Evolutionary conservation across 2,888 invertebrate genomes (phyloP), one percentile per base, ranked within the genome.

Genomic region (Dryomyza anilis): DNA sequence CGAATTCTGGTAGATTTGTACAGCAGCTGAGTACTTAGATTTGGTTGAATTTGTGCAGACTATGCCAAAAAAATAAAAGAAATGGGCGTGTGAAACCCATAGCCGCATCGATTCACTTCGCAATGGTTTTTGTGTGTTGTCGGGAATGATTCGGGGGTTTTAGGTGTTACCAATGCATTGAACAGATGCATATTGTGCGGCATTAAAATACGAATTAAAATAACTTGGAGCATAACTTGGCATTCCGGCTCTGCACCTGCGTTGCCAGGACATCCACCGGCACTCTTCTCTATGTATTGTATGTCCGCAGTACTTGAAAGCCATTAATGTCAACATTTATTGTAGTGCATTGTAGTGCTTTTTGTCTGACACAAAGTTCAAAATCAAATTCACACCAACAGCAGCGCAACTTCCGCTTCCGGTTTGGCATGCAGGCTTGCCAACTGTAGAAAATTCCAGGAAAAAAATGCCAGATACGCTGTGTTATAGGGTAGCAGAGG

Each of bases 351-450:
- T 25, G 50, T 52, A 16, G 8, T 55, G 33, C 33, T 39, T 23
- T 39, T n/a, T n/a, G n/a, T n/a, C n/a, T n/a, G n/a, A n/a, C n/a
- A 58, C 58, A 58, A 58, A 46, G 46, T 58, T 43, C 43, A 21
- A 27, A 46, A 58, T 58, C 45, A 58, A 58, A 58, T 57, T 57
- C 57, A 57, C 57, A 43, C 39, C 27, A 43, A 57, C 57, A 25
- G 29, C 33, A 50, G 39, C 33, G 55, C 33, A 55, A 19, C 63
- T 59, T 30, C 62, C 14, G 33, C 48, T 63, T 46, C 61, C 62
- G 57, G 19, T 45, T 45, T 55, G 25, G 52, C 33, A 43, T 43
- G 57, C 62, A 19, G n/a, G 3, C 14, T 36, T 55, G 55, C 55
- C 55, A 55, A 55, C 19, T 55, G 36, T 7, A 33, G 33, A 55